phyloP scores from a whole-genome alignment of 2,797 vertebrate species.

The Coregonus ussuriensis region DNA sequence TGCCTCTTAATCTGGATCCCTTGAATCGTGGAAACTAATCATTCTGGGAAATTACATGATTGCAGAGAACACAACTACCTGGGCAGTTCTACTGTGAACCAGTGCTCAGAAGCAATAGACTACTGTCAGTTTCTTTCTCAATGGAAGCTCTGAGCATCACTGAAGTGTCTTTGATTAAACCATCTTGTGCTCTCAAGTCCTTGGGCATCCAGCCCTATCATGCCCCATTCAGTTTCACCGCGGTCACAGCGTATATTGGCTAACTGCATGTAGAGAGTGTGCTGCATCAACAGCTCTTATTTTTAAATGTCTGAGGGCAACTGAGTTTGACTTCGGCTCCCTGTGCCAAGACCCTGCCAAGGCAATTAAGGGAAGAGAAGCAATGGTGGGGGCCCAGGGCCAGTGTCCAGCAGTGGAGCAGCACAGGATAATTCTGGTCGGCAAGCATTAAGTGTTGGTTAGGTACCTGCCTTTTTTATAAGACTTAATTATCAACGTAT shows the following conservation, averaged over 20 bases:
- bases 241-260: not conserved
- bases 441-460: slow-evolving; percentile 14
- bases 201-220: not conserved
- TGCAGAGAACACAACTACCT: not conserved
- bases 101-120: not conserved
- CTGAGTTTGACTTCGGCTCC: slow-evolving; percentile 44
- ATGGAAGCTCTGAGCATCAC: not conserved
- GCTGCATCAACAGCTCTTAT: slow-evolving; percentile 39
- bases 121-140: not conserved
- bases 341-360: slow-evolving; percentile 36
- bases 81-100: not conserved
- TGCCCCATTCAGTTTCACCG: slow-evolving; percentile 5
- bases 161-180: not conserved
- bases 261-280: not conserved
- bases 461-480: slow-evolving; percentile 19
- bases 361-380: slow-evolving; percentile 41
- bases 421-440: not conserved
- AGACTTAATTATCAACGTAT: slow-evolving; percentile 37
- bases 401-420: not conserved
- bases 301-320: slow-evolving; percentile 38
- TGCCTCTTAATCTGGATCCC: not conserved
- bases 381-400: not conserved
- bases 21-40: not conserved
- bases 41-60: not conserved
- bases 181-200: slow-evolving; percentile 10